Evolutionary conservation across 1,140 invertebrate genomes (phyloP).

Genomic region (Apis dorsata): DNA sequence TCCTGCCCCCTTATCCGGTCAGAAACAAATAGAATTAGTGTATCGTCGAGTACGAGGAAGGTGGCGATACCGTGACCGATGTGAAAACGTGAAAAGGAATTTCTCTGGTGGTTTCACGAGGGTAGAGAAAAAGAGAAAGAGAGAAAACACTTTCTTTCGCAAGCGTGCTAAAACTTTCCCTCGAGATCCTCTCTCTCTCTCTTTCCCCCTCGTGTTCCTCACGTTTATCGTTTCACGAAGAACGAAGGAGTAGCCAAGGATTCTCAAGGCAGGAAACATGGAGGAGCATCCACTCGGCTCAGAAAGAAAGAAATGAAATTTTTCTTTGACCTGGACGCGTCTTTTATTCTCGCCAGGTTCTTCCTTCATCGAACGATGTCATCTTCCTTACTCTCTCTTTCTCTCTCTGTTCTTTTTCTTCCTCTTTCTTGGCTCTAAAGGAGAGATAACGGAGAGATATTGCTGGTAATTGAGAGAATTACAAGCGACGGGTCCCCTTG

Average conservation of each 20-base stretch:
- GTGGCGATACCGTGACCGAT: neutral
- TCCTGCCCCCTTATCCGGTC: constrained; percentile 3
- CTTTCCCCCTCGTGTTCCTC: neutral
- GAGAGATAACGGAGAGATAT: neutral
- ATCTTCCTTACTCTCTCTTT: neutral
- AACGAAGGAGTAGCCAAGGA: neutral
- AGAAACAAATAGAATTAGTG: constrained; percentile 45
- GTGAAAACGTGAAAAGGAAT: constrained; percentile 31
- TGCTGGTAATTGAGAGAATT: constrained; percentile 47
- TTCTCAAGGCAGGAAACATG: neutral
- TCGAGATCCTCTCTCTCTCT: neutral
- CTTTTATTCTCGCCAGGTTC: constrained; percentile 30
- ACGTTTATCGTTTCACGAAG: constrained; percentile 40
- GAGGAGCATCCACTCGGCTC: neutral
- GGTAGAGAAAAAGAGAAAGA: too few species aligned
- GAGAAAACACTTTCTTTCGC: neutral
- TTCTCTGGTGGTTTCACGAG: neutral
- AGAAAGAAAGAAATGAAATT: constrained; percentile 39
- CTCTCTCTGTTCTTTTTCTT: neutral
- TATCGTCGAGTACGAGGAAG: constrained; percentile 14
- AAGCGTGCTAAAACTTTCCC: constrained; percentile 15
- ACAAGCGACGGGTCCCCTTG: constrained; percentile 29
- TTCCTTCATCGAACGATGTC: neutral
- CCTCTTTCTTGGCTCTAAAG: neutral
- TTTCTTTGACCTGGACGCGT: constrained; percentile 44